Evolutionary conservation across 2,888 invertebrate genomes (phyloP).

Genomic region (Deilephila elpenor): DNA sequence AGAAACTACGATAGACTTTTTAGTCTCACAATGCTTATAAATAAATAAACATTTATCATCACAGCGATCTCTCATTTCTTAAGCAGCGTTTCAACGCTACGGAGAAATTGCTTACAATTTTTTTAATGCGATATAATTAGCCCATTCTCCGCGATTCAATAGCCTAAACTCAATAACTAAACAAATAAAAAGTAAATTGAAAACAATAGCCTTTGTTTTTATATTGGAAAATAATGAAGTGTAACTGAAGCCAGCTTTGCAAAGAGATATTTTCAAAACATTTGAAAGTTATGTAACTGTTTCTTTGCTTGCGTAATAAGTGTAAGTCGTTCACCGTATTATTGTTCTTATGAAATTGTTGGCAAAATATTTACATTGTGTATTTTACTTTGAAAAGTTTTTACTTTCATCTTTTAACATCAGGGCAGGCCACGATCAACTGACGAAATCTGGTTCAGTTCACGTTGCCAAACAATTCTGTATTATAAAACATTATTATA

Average conservation of each 20-base stretch:
- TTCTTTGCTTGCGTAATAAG: not conserved
- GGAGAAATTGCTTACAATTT: too few relatives aligned
- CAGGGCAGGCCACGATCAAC: not conserved
- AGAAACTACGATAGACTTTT: too few relatives aligned
- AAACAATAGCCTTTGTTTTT: constrained; percentile 1
- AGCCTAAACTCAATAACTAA: too few relatives aligned
- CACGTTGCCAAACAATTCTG: not conserved
- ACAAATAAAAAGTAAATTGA: not conserved
- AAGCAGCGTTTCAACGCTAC: too few relatives aligned
- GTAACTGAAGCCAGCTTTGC: not conserved
- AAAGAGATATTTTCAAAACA: constrained; percentile 7
- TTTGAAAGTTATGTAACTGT: not conserved
- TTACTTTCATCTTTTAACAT: not conserved
- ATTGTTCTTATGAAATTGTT: constrained; percentile 1
- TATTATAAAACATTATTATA: too few relatives aligned
- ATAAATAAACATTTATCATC: too few relatives aligned
- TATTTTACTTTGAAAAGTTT: not conserved
- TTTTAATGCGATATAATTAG: too few relatives aligned
- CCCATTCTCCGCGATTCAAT: too few relatives aligned
- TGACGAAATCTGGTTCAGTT: not conserved
- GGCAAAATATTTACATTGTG: not conserved
- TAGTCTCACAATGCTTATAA: too few relatives aligned
- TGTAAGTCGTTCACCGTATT: not conserved
- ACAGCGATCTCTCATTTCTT: too few relatives aligned
- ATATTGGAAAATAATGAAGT: not conserved